phyloP scores from a whole-genome alignment of 2,113 vertebrate genomes.

The Heptranchias perlo region DNA sequence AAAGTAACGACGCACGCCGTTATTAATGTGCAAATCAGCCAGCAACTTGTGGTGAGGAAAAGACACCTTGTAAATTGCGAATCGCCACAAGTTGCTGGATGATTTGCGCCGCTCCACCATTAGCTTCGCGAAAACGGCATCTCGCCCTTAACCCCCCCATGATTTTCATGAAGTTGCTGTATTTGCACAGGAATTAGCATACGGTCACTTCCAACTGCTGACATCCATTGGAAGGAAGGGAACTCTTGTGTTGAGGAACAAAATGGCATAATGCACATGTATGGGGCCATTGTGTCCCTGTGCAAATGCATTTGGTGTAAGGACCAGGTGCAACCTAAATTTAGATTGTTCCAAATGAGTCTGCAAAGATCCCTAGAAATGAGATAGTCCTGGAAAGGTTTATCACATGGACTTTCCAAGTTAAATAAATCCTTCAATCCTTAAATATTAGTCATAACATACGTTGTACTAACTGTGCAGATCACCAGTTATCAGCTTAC shows the following conservation, averaged over 20 bases:
- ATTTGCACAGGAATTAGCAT: neutral
- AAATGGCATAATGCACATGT: neutral
- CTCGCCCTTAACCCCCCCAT: no score
- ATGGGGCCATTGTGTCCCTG: neutral
- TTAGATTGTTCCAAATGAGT: neutral
- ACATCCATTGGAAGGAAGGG: neutral
- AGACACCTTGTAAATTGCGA: no score
- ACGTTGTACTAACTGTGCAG: neutral
- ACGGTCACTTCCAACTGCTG: neutral
- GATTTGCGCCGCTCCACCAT: no score
- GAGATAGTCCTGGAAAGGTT: neutral
- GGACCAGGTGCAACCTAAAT: neutral
- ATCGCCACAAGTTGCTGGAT: no score
- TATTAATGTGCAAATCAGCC: no score
- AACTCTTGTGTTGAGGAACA: neutral
- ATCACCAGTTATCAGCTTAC: neutral
- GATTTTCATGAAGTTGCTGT: no score
- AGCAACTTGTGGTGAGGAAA: no score
- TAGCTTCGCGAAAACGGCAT: no score
- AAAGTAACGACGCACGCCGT: no score
- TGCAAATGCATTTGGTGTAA: neutral
- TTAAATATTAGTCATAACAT: neutral
- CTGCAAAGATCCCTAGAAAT: neutral
- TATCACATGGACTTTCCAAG: neutral
- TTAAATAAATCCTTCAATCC: neutral